Percentiles rank a stretch among this genome's conserved stretches.
phyloP scores from a whole-genome alignment of 2,797 vertebrate genomes.

The Coranthus polyacanthus region DNA sequence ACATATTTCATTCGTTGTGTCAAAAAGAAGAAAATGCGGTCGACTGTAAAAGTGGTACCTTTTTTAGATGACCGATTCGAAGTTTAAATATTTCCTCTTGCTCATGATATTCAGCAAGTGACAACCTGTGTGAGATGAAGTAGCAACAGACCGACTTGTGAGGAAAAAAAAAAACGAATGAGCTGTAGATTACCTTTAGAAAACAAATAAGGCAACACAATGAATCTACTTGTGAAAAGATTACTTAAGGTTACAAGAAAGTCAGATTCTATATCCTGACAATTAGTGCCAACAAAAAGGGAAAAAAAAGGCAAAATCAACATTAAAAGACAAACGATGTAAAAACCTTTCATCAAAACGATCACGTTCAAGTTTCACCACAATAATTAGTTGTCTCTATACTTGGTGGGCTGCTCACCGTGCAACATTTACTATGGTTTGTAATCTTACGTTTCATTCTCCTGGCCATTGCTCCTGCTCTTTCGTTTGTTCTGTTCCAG shows the following conservation, averaged over 20 bases:
- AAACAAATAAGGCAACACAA: no score
- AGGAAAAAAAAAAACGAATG: background rate
- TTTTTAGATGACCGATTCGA: constrained; percentile 96
- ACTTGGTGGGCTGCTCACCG: background rate
- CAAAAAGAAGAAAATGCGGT: background rate
- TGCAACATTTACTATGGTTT: background rate
- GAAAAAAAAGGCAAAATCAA: no score
- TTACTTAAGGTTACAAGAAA: no score
- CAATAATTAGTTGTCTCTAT: background rate
- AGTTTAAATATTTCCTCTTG: constrained; percentile 99
- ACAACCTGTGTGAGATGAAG: constrained; percentile 86
- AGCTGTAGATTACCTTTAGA: background rate
- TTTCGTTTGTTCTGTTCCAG: constrained; percentile 96
- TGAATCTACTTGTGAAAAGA: no score
- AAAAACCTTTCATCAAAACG: no score
- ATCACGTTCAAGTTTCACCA: no score
- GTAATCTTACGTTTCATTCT: constrained; percentile 92
- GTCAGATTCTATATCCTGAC: background rate
- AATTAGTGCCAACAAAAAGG: no score
- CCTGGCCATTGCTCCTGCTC: constrained; percentile 95
- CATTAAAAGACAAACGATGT: no score
- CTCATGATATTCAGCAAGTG: constrained; percentile 97
- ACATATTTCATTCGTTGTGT: background rate
- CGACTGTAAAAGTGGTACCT: constrained; percentile 81
- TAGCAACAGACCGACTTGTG: background rate